Base-by-base conservation (phyloP, 2,797 vertebrate species). In the Scarus forsteni region DNA sequence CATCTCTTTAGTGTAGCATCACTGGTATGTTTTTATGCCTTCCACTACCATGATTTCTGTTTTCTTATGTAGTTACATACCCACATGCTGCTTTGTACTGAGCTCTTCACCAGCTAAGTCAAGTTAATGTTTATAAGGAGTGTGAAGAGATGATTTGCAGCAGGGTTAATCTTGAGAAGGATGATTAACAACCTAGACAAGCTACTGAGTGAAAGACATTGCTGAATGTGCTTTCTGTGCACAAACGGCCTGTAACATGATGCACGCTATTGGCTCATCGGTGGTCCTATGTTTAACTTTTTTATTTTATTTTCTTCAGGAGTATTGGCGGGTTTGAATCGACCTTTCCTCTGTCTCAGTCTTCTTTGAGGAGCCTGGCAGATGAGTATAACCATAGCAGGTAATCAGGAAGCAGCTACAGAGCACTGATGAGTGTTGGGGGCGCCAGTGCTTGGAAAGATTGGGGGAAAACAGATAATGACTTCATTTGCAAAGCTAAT, bases 111-210 rank as follows among this genome's bases (percentile, higher is more conserved):
- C 60, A 54, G 69, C 52, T 0, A 10, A 66, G 62, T 68, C 16
- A 12, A 51, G 70, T 73, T 67, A 12, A 48, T 67, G 62, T 84
- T 75, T 68, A 50, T 74, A 69, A 65, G 53, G 14, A 77, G 38
- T 39, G 10, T 3, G 10, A 63, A 49, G 57, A 43, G 82, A 88
- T 85, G 48, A 84, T 86, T 85, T 53, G 77, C 73, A 1, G 0
- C 40, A 39, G 43, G 58, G 9, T 42, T 16, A 60, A 59, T 58
- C 45, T 70, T 27, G 62, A 38, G 64, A 54, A 66, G 52, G 62
- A 83, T 84, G 60, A 86, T 89, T 85, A 73, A 85, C 81, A 46
- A n/a, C 19, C n/a, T 44, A 35, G 53, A 53, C 12, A 18, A 62
- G 66, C 60, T 40, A 39, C 54, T 42, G 63, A 66, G 36, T 18